Conservation (phyloP, 2,113 vertebrate genomes). For the Myiozetetes cayanensis region DNA sequence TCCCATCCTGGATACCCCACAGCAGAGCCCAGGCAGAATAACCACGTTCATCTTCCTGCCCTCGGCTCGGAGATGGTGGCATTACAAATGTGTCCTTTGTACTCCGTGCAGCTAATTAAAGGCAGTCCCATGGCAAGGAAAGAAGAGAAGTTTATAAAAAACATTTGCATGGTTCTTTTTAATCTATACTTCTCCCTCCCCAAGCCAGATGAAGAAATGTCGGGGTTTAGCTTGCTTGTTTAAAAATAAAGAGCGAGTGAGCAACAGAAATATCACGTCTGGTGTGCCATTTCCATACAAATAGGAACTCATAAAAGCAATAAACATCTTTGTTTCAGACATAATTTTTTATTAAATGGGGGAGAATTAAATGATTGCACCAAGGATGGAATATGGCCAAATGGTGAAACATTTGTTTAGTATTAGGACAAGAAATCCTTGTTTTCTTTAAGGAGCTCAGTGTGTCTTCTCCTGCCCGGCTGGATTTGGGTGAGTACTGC, state of each 20-base stretch:
- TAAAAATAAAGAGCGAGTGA: conserved; percentile 1
- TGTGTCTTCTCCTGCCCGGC: not conserved
- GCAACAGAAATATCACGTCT: conserved; percentile 25
- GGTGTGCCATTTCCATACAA: conserved; percentile 5
- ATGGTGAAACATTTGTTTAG: conserved; percentile 45
- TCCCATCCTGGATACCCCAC: not conserved
- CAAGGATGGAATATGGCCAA: not conserved
- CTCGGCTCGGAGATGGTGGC: not conserved
- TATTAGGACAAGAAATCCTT: conserved; percentile 32
- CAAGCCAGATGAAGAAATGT: conserved; percentile 77
- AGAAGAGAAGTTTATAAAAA: conserved; percentile 83
- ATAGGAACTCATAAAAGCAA: conserved; percentile 32
- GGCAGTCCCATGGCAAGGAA: conserved; percentile 78
- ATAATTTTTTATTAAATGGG: conserved; percentile 18
- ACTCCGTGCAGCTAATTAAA: conserved; percentile 82
- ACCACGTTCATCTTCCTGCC: not conserved
- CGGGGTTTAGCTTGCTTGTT: not conserved
- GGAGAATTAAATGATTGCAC: not conserved
- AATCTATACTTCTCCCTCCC: conserved; percentile 77
- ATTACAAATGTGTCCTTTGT: conserved; percentile 73
- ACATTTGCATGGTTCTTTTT: conserved; percentile 83
- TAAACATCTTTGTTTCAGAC: conserved; percentile 42
- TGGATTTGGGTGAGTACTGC: not conserved
- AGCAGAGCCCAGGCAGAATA: not conserved
- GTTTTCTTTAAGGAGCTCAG: not conserved